Evolutionary conservation across 2,797 vertebrate species (phyloP).

Genomic region (Platyrinchus mystaceus): DNA sequence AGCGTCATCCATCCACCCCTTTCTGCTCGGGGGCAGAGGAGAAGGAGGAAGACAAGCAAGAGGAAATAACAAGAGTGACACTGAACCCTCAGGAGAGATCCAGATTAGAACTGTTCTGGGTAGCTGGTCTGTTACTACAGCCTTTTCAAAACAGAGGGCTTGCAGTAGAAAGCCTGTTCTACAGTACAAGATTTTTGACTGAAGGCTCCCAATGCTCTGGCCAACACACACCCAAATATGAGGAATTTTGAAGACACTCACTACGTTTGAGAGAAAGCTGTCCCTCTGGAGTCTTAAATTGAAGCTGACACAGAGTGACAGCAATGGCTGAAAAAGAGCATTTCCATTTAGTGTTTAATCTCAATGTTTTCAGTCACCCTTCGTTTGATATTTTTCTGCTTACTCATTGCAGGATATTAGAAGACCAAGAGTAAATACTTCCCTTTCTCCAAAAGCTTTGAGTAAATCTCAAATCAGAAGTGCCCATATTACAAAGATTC

Average conservation of each 20-base stretch:
- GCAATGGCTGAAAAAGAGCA: neutral
- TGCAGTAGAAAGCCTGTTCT: neutral
- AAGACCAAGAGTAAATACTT: neutral
- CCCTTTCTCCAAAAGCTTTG: neutral
- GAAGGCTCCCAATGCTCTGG: neutral
- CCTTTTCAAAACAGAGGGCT: neutral
- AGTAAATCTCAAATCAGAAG: neutral
- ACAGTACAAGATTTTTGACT: neutral
- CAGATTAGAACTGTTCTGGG: neutral
- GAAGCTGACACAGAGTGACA: constrained; percentile 9
- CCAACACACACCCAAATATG: neutral
- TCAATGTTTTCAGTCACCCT: constrained; percentile 31
- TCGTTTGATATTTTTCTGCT: constrained; percentile 40
- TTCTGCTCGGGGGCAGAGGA: neutral
- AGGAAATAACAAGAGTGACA: neutral
- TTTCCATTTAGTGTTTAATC: constrained; percentile 42
- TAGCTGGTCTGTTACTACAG: neutral
- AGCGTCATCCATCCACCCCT: neutral
- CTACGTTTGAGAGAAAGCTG: neutral
- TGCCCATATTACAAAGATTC: neutral
- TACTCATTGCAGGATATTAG: constrained; percentile 38
- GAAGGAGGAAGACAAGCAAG: neutral
- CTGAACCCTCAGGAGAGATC: neutral
- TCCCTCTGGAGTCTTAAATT: neutral
- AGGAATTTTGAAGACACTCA: neutral